Percentiles rank a stretch among this genome's conserved stretches.
Conservation (phyloP, 2,888 invertebrate genomes). For the Oxyscelio sp. region DNA sequence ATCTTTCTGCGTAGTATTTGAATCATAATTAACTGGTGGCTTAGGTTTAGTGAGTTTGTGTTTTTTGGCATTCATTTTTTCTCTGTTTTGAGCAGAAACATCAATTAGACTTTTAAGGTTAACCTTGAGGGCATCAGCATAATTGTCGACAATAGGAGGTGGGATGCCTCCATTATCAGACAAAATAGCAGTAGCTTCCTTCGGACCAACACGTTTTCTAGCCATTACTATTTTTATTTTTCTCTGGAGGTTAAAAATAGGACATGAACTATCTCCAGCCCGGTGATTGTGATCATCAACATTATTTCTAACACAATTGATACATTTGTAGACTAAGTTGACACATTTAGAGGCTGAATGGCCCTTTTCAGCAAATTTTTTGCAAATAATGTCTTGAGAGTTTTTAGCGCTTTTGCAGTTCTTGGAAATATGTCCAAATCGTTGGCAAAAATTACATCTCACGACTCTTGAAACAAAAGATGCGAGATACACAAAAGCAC, state of each 20-base stretch:
- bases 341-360: not conserved
- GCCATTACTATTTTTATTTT: constrained; percentile 6
- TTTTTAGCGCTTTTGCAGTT: constrained; percentile 6
- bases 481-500: not conserved
- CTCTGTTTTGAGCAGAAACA: no score
- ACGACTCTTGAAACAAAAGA: not conserved
- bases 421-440: not conserved
- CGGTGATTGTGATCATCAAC: not conserved
- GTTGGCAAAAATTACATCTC: constrained; percentile 13
- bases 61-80: no score
- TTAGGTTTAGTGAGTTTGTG: no score
- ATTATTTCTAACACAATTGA: constrained; percentile 2
- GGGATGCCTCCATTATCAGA: not conserved
- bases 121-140: not conserved
- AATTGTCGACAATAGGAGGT: not conserved
- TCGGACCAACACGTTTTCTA: not conserved
- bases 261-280: not conserved
- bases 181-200: not conserved
- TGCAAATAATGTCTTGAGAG: not conserved
- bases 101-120: not conserved
- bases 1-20: no score
- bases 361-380: not conserved
- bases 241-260: not conserved
- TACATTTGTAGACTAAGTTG: not conserved
- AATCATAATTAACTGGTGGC: no score